Conservation (phyloP, 2,888 invertebrate species). For the Pogonocherus hispidulus region DNA sequence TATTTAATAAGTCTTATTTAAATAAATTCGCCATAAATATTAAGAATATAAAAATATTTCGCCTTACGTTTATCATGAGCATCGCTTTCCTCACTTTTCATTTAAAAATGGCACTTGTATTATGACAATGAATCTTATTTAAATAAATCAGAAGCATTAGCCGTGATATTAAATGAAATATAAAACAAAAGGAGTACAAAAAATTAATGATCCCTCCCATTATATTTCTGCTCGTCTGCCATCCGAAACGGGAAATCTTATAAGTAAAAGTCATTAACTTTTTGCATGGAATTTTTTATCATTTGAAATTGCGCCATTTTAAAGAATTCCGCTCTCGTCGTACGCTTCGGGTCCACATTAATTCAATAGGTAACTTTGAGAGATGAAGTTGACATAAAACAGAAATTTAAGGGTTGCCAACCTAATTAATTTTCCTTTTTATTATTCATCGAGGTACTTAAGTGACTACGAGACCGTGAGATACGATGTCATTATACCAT, state of each 20-base stretch:
- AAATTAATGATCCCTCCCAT: constrained; percentile 5
- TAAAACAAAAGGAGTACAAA: constrained; percentile 12
- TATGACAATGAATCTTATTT: not conserved
- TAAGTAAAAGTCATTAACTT: constrained; percentile 22
- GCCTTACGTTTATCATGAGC: too few species aligned
- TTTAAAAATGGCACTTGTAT: not conserved
- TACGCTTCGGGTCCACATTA: constrained; percentile 16
- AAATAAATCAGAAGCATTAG: not conserved
- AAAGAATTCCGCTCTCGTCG: not conserved
- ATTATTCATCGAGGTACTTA: constrained; percentile 55
- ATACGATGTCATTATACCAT: constrained; percentile 50
- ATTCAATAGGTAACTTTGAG: constrained; percentile 29
- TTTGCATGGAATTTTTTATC: constrained; percentile 19
- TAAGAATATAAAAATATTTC: too few species aligned
- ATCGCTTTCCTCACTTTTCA: too few species aligned
- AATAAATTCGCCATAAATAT: too few species aligned
- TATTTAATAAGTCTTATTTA: too few species aligned
- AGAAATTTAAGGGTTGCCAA: constrained; percentile 51
- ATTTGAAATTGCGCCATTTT: constrained; percentile 17
- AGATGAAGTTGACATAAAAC: constrained; percentile 41
- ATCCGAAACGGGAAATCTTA: constrained; percentile 8
- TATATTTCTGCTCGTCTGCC: constrained; percentile 18
- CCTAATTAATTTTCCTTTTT: constrained; percentile 55
- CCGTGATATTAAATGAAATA: not conserved
- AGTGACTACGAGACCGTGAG: constrained; percentile 51